Evolutionary conservation across 1,140 invertebrate genomes (phyloP), one percentile per base, ranked within the genome.

Genomic region (Magallana gigas): DNA sequence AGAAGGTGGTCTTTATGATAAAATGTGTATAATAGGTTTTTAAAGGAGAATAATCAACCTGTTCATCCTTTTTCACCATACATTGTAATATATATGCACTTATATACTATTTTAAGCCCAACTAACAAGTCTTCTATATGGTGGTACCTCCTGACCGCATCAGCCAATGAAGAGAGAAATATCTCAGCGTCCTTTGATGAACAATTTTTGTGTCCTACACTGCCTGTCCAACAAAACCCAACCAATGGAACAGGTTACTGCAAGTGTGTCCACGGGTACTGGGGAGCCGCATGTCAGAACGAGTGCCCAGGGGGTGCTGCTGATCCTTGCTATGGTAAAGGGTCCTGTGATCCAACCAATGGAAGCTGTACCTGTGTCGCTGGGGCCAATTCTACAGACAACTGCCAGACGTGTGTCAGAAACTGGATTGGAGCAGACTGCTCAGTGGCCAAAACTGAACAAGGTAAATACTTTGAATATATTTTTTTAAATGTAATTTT

Each of bases 401-500:
- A 91, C 87, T 92, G 91, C 71, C 76, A 84, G 57, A 23, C 18
- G 8, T 92, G 91, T 84, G 56, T 84, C 48, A 48, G 83, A 9
- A 90, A 90, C 16, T 90, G 89, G 88, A 86, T 90, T 71, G 91
- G 91, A 6, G 71, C 68, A 11, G 91, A 92, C 83, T 92, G 91
- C 60, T 87, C 87, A 23, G 88, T 92, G 1, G 90, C 91, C 18
- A 18, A 86, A 62, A 76, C 80, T 36, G 9, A 86, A 18, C 81
- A 81, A 57, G 59, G 59, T 83, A 86, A 85, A 64, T 8, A 64
- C 62, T 16, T 64, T 2, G 18, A 64, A 64, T 16, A 64, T 18
- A 64, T 64, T 64, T 16, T 16, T 14, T 16, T 64, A 18, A 64
- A 18, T 64, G 14, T 16, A 16, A 16, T 2, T 64, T 64, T 16